Evolutionary conservation across 1,140 invertebrate genomes (phyloP), one percentile per base, ranked within the genome.

Genomic region (Lordiphosa mommai): DNA sequence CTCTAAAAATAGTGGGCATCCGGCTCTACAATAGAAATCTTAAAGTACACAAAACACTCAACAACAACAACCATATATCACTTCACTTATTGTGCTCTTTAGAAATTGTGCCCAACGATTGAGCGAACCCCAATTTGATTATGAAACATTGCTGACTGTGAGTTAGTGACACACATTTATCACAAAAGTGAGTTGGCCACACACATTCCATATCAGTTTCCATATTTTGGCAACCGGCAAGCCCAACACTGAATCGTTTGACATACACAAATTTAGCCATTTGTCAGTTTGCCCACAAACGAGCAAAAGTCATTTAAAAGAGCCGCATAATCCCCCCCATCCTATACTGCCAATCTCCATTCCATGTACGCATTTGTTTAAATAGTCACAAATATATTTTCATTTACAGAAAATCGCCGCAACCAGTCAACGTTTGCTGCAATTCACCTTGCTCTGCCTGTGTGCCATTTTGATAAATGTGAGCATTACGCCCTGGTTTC

Each of bases 401-500:
- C 53, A 53, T 69, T 67, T 34, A 55, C 88, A 95, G 94, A 95
- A 95, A 93, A 90, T 96, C 27, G 92, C 93, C 6, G 94, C 92
- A 29, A 93, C 94, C 2, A 92, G 95, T 46, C 93, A 94, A 71
- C 91, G 94, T 23, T 90, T 95, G 72, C 89, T 93, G 9, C 93
- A 94, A 72, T 93, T 96, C 61, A 90, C 92, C 1, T 89, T 95
- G 13, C 88, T 95, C 1, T 95, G 94, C 68, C 85, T 91, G 1
- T 94, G 94, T 1, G 94, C 94, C 3, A 91, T 95, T 51, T 67
- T 94, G 7, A 92, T 96, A 6, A 95, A 95, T 88, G 91, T 92
- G 1, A 89, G 92, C 10, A 91, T 94, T 8, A 93, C 93, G 7
- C 93, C 93, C 1, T 95, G 93, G 93, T 94, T 94, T 53, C 71